Evolutionary conservation across 2,113 vertebrate species (phyloP).

Genomic region (Oxygymnocypris stewartii): DNA sequence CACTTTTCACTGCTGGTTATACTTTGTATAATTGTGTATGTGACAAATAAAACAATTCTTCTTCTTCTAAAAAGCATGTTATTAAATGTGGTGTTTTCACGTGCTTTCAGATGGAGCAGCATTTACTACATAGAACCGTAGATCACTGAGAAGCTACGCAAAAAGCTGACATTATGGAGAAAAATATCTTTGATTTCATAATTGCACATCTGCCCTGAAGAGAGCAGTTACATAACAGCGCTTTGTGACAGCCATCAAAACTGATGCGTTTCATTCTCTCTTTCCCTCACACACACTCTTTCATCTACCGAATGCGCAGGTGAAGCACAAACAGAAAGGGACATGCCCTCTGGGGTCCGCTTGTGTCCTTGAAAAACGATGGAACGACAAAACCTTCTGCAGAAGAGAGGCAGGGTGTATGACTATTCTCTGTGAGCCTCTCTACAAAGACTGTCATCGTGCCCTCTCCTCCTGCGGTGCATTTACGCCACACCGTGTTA

Average conservation of each 20-base stretch:
- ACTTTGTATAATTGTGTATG: too few relatives aligned
- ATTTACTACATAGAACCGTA: too few relatives aligned
- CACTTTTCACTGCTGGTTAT: too few relatives aligned
- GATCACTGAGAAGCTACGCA: too few relatives aligned
- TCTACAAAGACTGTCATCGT: not conserved
- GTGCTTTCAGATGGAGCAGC: too few relatives aligned
- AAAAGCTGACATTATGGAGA: too few relatives aligned
- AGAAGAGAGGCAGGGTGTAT: not conserved
- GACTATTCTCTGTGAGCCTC: not conserved
- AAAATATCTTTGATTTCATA: too few relatives aligned
- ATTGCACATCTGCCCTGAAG: not conserved
- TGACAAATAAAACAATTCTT: too few relatives aligned
- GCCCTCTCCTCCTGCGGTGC: not conserved
- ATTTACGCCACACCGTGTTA: slow-evolving; percentile 13
- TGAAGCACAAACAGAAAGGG: not conserved
- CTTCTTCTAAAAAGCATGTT: too few relatives aligned
- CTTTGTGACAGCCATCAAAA: slow-evolving; percentile 38
- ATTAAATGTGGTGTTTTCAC: too few relatives aligned
- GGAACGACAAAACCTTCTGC: not conserved
- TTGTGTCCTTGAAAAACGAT: slow-evolving; percentile 9
- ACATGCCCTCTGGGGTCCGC: slow-evolving; percentile 22
- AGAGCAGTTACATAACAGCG: slow-evolving; percentile 43
- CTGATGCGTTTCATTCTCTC: not conserved
- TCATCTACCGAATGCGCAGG: not conserved
- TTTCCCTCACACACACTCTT: not conserved